Base-by-base conservation (phyloP, 1,140 invertebrate genomes). In the Cyphomyrmex costatus region DNA sequence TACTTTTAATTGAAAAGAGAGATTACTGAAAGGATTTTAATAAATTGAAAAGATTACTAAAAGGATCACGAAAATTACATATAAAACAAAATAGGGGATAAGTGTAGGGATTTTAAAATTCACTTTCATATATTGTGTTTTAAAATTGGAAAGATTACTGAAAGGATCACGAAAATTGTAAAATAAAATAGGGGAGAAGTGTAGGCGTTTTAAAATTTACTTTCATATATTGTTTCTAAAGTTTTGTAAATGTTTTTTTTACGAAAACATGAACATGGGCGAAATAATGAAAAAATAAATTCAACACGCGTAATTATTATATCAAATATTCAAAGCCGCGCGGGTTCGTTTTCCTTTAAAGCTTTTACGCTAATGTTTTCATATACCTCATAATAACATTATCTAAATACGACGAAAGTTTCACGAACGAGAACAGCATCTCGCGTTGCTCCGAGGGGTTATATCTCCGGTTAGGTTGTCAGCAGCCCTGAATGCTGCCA, bases 391-490 rank as follows among this genome's bases (percentile, higher is more conserved):
- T 3, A 21, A 58, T 10, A 21, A 2, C 51, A 36, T 58, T 58
- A 74, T 24, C 19, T 36, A 60, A 60, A 76, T 76, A 24, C 19
- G 42, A 24, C 6, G 8, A 46, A 77, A 63, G 8, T 27, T 77
- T 42, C 1, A 21, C 8, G n/a, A n/a, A n/a, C 16, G 16, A 19
- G 36, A 42, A 30, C 42, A 63, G 6, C 56, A 4, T 16, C 7
- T 12, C 30, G 21, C 30, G 21, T 74, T 42, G 14, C n/a, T 42
- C 21, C 51, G 6, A 27, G 16, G 16, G 16, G 12, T 65, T 66
- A 70, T 56, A 80, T 80, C 51, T 24, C 3, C 65, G 12, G 49
- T 71, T 56, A 27, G 33, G 16, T 82, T 56, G 78, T 71, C 65
- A 58, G 73, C 49, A 66, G 27, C 30, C 27, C 30, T 27, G 19